phyloP scores from a whole-genome alignment of 2,888 invertebrate genomes.

The Idaea straminata region DNA sequence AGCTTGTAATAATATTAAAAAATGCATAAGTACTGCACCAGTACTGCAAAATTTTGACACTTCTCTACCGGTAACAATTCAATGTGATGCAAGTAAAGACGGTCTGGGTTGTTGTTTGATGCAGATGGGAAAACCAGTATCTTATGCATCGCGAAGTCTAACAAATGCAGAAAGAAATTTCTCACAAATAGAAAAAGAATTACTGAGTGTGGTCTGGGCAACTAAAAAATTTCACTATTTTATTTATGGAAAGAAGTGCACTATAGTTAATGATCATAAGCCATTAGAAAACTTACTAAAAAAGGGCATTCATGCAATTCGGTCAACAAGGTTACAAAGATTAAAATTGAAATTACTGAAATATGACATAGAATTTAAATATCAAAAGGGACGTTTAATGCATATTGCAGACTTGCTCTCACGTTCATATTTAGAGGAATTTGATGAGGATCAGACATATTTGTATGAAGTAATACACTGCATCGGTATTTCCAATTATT shows the following conservation, averaged over 20 bases:
- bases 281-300: conserved; percentile 33
- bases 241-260: conserved; percentile 26
- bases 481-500: too few relatives aligned
- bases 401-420: too few relatives aligned
- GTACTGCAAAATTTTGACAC: conserved; percentile 18
- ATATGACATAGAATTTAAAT: too few relatives aligned
- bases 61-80: conserved; percentile 17
- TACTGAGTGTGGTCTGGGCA: conserved; percentile 36
- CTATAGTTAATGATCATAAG: conserved; percentile 35
- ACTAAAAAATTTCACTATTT: conserved; percentile 33
- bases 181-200: conserved; percentile 37
- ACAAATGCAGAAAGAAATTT: conserved; percentile 26
- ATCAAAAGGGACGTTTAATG: too few relatives aligned
- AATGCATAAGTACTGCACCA: conserved; percentile 4
- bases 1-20: conserved; percentile 13
- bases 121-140: conserved; percentile 25
- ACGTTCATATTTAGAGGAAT: too few relatives aligned
- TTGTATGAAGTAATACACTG: too few relatives aligned
- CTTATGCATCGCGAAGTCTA: conserved; percentile 24
- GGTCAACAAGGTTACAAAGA: too few relatives aligned
- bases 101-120: conserved; percentile 29
- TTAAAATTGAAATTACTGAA: too few relatives aligned
- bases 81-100: conserved; percentile 26
- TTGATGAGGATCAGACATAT: too few relatives aligned
- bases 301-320: conserved; percentile 22